Evolutionary conservation across 2,888 invertebrate species (phyloP).

Genomic region (Limenitis camilla): DNA sequence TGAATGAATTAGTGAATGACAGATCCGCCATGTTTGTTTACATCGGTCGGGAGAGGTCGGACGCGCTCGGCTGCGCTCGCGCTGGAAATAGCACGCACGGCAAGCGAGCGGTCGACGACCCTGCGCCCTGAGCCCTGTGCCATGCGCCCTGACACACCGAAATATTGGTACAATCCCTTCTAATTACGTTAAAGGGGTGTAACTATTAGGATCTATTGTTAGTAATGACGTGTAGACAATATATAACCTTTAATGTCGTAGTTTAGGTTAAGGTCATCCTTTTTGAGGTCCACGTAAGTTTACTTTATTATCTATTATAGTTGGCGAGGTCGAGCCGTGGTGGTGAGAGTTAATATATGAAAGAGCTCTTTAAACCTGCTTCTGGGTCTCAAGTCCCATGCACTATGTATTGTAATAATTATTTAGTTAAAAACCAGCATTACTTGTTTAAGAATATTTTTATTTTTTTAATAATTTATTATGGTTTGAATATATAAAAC

Average conservation of each 20-base stretch:
- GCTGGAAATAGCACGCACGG: slow-evolving; percentile 70
- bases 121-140: slow-evolving; percentile 35
- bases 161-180: slow-evolving; percentile 63
- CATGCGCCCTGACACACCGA: slow-evolving; percentile 52
- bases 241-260: too few species aligned
- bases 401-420: too few species aligned
- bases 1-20: slow-evolving; percentile 74
- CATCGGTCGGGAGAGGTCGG: slow-evolving; percentile 57
- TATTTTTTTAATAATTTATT: neutral
- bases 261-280: too few species aligned
- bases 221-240: slow-evolving; percentile 19
- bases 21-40: slow-evolving; percentile 72
- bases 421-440: too few species aligned
- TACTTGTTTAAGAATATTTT: neutral
- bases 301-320: too few species aligned
- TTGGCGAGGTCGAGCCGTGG: too few species aligned
- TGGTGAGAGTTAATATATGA: too few species aligned
- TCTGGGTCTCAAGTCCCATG: too few species aligned
- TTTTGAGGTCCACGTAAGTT: too few species aligned
- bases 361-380: too few species aligned
- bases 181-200: slow-evolving; percentile 19
- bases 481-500: too few species aligned
- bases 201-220: slow-evolving; percentile 11
- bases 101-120: slow-evolving; percentile 65
- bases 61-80: slow-evolving; percentile 50